phyloP scores from a whole-genome alignment of 1,140 invertebrate species.

The Ganaspis sp. region DNA sequence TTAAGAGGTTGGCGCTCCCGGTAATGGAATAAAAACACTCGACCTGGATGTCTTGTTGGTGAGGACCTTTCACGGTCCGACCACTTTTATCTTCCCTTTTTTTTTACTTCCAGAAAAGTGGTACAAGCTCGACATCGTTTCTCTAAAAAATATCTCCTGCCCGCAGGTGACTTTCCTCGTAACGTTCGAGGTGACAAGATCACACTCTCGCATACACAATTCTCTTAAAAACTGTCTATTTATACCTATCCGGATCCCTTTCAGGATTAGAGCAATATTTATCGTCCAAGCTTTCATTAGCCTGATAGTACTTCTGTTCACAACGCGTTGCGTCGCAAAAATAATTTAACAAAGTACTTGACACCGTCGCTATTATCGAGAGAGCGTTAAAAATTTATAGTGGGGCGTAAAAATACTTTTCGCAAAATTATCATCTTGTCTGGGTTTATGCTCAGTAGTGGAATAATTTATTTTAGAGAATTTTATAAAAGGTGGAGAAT shows the following conservation, averaged over 20 bases:
- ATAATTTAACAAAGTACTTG: slow-evolving; percentile 25
- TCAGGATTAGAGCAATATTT: slow-evolving; percentile 8
- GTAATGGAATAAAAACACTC: slow-evolving; percentile 72
- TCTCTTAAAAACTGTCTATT: background rate
- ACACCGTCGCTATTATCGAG: slow-evolving; percentile 20
- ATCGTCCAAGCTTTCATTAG: background rate
- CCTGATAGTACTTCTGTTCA: slow-evolving; percentile 9
- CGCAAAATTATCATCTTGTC: background rate
- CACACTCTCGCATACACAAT: background rate
- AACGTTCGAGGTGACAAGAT: slow-evolving; percentile 3
- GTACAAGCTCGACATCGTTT: background rate
- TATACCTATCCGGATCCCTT: background rate
- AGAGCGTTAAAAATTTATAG: slow-evolving; percentile 13
- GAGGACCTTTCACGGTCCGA: slow-evolving; percentile 18
- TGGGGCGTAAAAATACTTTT: background rate
- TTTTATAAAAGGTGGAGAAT: too few species aligned
- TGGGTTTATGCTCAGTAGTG: background rate
- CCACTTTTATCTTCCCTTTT: slow-evolving; percentile 25
- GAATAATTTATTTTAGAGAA: background rate
- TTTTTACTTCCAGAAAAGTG: slow-evolving; percentile 14
- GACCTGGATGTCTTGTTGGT: slow-evolving; percentile 52
- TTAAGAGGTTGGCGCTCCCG: slow-evolving; percentile 61
- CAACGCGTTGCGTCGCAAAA: background rate
- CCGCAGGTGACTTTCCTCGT: slow-evolving; percentile 9
- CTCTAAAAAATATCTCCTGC: slow-evolving; percentile 24